A percentile compares a stretch with the other conserved stretches of the same genome.
Conservation (phyloP, 2,888 invertebrate species). For the Leptinotarsa rubiginosa region DNA sequence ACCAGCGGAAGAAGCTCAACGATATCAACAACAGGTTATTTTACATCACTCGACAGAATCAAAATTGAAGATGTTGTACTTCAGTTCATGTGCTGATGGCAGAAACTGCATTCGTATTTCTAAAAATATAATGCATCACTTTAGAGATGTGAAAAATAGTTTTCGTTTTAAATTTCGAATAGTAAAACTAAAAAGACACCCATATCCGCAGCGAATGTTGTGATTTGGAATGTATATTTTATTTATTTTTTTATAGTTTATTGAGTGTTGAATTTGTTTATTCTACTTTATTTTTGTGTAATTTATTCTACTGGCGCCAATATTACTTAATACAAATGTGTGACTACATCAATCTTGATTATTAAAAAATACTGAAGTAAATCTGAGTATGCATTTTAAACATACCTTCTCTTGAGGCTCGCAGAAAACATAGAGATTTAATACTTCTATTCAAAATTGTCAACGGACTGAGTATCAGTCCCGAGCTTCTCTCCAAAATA, state of each 20-base stretch:
- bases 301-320: too few species aligned
- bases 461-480: too few species aligned
- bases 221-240: constrained; percentile 16
- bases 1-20: constrained; percentile 55
- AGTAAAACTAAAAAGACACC: constrained; percentile 56
- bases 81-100: constrained; percentile 57
- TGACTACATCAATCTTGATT: too few species aligned
- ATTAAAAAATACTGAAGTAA: too few species aligned
- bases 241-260: not conserved
- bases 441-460: too few species aligned
- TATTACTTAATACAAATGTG: too few species aligned
- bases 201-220: constrained; percentile 55
- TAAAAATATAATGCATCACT: constrained; percentile 59
- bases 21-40: constrained; percentile 61
- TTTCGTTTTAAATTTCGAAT: constrained; percentile 61
- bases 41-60: constrained; percentile 61
- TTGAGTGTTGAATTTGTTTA: not conserved
- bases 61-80: constrained; percentile 62
- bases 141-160: constrained; percentile 60
- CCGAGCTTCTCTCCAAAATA: too few species aligned
- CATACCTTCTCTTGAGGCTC: too few species aligned
- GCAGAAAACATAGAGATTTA: too few species aligned
- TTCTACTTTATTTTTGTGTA: too few species aligned
- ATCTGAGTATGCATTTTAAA: too few species aligned
- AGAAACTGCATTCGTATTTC: constrained; percentile 62